These are phyloP conservation scores for Nyctibius bracteatus DNA, from an alignment of 2,113 vertebrate genomes.

Conservation along the genomic window DNA sequence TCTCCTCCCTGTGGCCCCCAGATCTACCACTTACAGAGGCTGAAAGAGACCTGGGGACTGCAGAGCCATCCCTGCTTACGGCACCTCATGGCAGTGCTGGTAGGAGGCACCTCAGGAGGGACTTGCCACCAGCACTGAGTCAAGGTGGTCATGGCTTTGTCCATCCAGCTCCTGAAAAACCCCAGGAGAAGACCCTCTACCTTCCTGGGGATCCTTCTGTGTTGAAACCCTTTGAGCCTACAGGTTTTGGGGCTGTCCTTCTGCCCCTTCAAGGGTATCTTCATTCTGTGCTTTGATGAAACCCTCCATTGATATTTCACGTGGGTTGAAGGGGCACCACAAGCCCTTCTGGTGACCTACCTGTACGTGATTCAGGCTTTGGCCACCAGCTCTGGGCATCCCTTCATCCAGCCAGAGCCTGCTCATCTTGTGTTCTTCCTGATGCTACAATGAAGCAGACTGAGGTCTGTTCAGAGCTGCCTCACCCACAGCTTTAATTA, in stretches of 20 bases:
- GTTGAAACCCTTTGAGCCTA: not conserved
- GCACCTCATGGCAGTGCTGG: not conserved
- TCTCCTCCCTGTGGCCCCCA: not conserved
- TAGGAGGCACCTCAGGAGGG: not conserved
- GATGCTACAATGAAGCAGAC: not conserved
- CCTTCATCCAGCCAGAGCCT: not conserved
- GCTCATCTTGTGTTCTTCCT: not conserved
- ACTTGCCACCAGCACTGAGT: not conserved
- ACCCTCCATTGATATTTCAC: not conserved
- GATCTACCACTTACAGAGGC: not conserved
- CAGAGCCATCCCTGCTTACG: accelerated
- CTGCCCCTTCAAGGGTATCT: not conserved
- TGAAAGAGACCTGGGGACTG: not conserved
- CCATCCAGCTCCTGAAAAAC: not conserved
- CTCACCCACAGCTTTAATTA: not conserved
- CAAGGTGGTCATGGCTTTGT: not conserved
- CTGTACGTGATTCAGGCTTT: not conserved
- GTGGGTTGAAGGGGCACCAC: not conserved
- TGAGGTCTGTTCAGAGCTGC: not conserved
- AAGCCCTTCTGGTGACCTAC: not conserved
- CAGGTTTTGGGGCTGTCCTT: not conserved
- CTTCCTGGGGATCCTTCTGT: not conserved
- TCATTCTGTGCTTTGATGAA: not conserved
- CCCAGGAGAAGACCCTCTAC: not conserved
- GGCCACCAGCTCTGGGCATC: not conserved